Evolutionary conservation across 2,888 invertebrate genomes (phyloP), one percentile per base, ranked within the genome.

Genomic region (Cephus pygmeus): DNA sequence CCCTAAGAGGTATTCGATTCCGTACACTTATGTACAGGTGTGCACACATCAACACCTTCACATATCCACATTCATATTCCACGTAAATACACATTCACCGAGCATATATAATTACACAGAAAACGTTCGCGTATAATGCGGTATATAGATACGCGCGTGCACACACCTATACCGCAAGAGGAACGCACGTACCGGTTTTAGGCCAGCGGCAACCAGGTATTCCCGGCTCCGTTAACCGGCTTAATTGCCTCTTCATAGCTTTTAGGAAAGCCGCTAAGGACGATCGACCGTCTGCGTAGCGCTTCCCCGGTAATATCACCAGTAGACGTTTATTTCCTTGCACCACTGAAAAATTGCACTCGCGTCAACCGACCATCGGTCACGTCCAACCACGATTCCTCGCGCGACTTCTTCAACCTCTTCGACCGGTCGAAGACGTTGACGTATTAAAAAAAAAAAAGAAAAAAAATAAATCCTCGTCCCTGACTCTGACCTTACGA

Each of bases 111-210:
- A 56, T 56, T 56, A 56, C 56, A 56, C 56, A 56, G 56, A 56
- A 56, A 56, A 23, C 56, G 23, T 56, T 56, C 56, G 56, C 23
- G 56, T 56, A 56, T 56, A 23, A 56, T 23, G 56, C 23, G 56
- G 56, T 56, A 56, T 23, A 56, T 56, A 56, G 56, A 56, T 56
- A 56, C 56, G 23, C 9, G 56, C 56, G 56, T 34, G 71, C 11
- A 34, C 71, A 31, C 71, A 71, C 71, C 71, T 71, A 71, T 71
- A 71, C 34, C 71, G 71, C 71, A 34, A 34, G 33, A 71, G 33
- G 83, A 87, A 86, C 83, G 87, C 84, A 83, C 84, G 83, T 89
- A 89, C 89, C 89, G 89, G 89, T 88, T 89, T 89, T 87, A 84
- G 85, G 83, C 83, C 82, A 83, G 81, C 84, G 80, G 82, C 84